Evolutionary conservation across 2,113 vertebrate species (phyloP), one percentile per base, ranked within the genome.

Genomic region (Argyrosomus japonicus): DNA sequence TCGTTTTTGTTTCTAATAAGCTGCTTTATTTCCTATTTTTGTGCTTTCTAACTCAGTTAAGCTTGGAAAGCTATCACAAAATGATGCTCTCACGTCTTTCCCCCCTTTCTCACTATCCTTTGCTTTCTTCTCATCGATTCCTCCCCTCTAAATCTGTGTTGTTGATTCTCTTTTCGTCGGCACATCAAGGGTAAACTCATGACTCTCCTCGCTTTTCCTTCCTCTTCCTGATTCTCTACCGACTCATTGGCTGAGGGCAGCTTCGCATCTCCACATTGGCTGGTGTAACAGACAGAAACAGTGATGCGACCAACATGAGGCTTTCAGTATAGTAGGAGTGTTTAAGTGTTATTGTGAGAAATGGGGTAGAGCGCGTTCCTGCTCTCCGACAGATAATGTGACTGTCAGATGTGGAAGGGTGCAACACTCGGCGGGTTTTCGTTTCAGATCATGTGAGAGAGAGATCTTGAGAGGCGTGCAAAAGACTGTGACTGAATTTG

Each of bases 101-200:
- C 77, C 45, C 68, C 32, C 21, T 47, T 81, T 45, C 53, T 64
- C 72, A 27, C 54, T n/a, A 36, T 63, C 19, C 68, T 75, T 51
- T 61, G 25, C 73, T 64, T n/a, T 76, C 45, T 1, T 47, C 45
- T 47, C 14, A 14, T 47, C 45, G 12, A 47, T 47, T 47, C 45
- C 45, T 47, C 14, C 45, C 45, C 14, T 3, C 45, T 47, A 5
- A 47, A 47, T 29, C 70, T 58, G 61, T 76, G 74, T 73, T 85
- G 88, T 82, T 86, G 50, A 71, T 75, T 77, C 56, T 78, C 29
- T 68, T 60, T 64, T n/a, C 64, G 50, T 72, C 70, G 67, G 92
- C 88, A 91, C 82, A 79, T 82, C 56, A 93, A 92, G 93, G 90
- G 91, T 93, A 88, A 94, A 91, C 85, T 57, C 61, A 5, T 74